Conservation (phyloP, 2,797 vertebrate genomes). For the Chaetophractus vellerosus region DNA sequence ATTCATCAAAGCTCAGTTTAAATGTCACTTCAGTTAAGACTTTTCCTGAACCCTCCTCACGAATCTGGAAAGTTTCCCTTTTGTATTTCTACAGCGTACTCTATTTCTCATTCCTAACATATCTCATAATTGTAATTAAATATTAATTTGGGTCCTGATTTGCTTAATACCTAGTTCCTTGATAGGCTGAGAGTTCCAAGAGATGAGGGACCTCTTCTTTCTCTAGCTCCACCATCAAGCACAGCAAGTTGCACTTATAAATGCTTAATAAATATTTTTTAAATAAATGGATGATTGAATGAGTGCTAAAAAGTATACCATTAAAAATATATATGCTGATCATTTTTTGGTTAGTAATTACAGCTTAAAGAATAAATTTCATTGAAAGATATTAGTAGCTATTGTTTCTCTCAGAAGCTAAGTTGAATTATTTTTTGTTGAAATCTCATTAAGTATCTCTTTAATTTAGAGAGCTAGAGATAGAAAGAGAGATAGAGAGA, state of each 20-base stretch:
- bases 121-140: not conserved
- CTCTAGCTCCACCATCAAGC: not conserved
- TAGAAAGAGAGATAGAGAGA: not conserved
- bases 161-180: not conserved
- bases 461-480: not conserved
- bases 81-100: not conserved
- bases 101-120: not conserved
- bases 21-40: not conserved
- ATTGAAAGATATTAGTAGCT: not conserved
- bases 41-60: not conserved
- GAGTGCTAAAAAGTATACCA: not conserved
- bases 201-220: not conserved
- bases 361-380: not conserved
- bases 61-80: not conserved
- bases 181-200: not conserved
- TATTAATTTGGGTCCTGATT: not conserved
- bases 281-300: not conserved
- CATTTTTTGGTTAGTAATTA: not conserved
- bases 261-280: not conserved
- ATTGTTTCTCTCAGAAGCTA: not conserved
- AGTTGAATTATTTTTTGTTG: not conserved
- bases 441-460: not conserved
- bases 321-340: slow-evolving; percentile 12
- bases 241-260: not conserved
- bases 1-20: not conserved